Conservation (phyloP, 2,888 invertebrate species). For the Clivina fossor region DNA sequence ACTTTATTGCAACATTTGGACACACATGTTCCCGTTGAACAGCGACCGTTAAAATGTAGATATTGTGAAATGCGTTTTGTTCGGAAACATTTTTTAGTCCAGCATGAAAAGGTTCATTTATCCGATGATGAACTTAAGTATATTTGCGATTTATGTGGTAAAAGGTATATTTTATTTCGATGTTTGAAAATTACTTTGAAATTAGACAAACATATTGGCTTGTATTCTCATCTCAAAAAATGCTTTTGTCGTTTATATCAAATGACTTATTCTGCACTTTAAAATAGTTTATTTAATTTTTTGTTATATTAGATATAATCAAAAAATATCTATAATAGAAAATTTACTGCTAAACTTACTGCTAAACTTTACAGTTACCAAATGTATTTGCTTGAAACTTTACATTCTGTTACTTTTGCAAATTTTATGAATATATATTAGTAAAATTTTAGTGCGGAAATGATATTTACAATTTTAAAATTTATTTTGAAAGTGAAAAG, state of each 20-base stretch:
- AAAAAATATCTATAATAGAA: no score
- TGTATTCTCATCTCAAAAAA: background rate
- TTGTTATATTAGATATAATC: background rate
- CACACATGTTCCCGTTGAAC: conserved; percentile 20
- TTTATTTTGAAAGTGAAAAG: no score
- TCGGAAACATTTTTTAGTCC: conserved; percentile 17
- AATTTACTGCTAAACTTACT: no score
- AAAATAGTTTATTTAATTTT: background rate
- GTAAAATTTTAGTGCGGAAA: no score
- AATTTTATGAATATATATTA: no score
- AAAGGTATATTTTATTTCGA: conserved; percentile 12
- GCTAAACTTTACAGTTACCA: no score
- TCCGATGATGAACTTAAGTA: conserved; percentile 14
- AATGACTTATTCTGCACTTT: background rate
- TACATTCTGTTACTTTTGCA: no score
- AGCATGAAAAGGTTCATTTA: conserved; percentile 24
- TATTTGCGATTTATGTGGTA: conserved; percentile 26
- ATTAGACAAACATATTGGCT: no score
- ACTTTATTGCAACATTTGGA: conserved; percentile 26
- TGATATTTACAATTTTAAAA: no score
- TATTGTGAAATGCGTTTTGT: conserved; percentile 27
- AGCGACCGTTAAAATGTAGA: conserved; percentile 26
- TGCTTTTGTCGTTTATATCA: background rate
- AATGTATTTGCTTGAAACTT: no score
- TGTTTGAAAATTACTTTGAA: background rate